Evolutionary conservation across 2,113 vertebrate genomes (phyloP), one percentile per base, ranked within the genome.

Genomic region (Machaerirhynchus nigripectus): DNA sequence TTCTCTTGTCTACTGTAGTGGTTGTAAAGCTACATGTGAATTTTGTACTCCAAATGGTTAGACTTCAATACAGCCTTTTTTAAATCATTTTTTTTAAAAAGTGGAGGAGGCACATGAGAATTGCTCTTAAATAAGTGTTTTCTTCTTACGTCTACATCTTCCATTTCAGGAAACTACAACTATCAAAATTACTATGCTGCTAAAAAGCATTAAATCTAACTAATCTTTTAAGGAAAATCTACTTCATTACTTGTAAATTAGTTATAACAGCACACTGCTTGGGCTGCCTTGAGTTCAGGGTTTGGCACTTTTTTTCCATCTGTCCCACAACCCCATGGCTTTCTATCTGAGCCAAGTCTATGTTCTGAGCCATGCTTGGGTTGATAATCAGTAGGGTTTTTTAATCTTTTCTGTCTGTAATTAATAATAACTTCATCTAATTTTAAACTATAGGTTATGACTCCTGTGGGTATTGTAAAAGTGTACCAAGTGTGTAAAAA

Each of bases 1-100:
- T 91, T 98, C 98, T 7, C 94, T 98, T 44, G 89, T 97, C 70
- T 98, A 76, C 71, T 97, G 74, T 95, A 98, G 87, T 93, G 97
- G 96, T 96, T 98, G 76, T 95, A 95, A 87, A 97, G 90, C 80
- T 59, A 30, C 40, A 20, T 76, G 64, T 61, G 60, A 90, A 59
- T 74, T 87, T 93, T 93, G 73, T 83, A 33, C 39, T 91, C 28
- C 40, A 37, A 91, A 70, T 55, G 56, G 39, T 67, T 95, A 95
- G 69, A 59, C 44, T 50, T 71, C n/a, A 60, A 33, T 35, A 27
- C 12, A 75, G 22, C 5, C 13, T 3, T 44, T 42, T 46, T 7
- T 0, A 1, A 15, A 17, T 47, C 5, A 44, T 49, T 52, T 74
- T 74, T 61, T 33, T n/a, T 0, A 39, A 35, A n/a, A 37, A 55